These are phyloP conservation scores for Cataglyphis albicans DNA, from an alignment of 2,888 invertebrate species.

Conservation along the genomic window DNA sequence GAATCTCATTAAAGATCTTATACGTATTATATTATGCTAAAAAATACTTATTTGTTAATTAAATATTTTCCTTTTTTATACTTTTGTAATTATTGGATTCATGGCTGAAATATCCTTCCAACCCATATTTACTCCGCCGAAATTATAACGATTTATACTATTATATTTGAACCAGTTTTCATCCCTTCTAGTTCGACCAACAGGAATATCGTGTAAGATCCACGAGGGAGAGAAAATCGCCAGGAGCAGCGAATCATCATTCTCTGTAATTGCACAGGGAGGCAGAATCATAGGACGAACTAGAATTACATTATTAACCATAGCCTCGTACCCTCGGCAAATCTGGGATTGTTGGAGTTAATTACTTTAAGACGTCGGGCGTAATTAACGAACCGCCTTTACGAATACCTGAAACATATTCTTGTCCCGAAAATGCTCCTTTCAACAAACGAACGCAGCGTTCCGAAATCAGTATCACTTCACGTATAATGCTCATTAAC, in stretches of 20 bases:
- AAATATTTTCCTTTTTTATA: not conserved
- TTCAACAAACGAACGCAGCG: constrained; percentile 22
- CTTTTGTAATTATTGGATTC: not conserved
- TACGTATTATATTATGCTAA: not conserved
- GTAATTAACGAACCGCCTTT: constrained; percentile 69
- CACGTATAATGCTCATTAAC: constrained; percentile 61
- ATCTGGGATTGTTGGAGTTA: constrained; percentile 50
- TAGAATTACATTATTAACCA: constrained; percentile 46
- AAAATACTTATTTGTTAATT: not conserved
- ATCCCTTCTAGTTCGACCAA: not conserved
- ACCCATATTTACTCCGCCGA: not conserved
- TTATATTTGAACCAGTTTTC: constrained; percentile 7
- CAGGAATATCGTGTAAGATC: constrained; percentile 16
- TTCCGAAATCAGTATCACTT: constrained; percentile 24
- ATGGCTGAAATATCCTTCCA: not conserved
- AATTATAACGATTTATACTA: constrained; percentile 4
- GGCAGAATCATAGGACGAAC: constrained; percentile 27
- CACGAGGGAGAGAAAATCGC: constrained; percentile 27
- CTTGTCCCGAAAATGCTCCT: not conserved
- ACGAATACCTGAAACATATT: constrained; percentile 60
- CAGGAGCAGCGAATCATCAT: not conserved
- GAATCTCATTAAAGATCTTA: not conserved
- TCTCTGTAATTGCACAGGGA: constrained; percentile 37
- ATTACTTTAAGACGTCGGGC: constrained; percentile 65
- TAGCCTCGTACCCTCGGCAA: constrained; percentile 9